Evolutionary conservation across 2,797 vertebrate species (phyloP), one percentile per base, ranked within the genome.

Genomic region (Oreochromis grahami): DNA sequence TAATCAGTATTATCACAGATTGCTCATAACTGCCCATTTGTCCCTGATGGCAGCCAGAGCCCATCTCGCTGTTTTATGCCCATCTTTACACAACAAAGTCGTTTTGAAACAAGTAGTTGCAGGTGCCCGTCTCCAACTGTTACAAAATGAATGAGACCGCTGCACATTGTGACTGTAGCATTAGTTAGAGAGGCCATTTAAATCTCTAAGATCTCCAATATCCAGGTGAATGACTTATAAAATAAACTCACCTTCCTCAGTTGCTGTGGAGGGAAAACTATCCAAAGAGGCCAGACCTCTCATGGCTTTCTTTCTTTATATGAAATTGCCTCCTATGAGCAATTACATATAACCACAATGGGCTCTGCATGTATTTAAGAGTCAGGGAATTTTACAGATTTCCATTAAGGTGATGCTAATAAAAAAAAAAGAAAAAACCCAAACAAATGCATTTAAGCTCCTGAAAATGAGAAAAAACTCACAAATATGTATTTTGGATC

Each of bases 351-450:
- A 63, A 63, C 60, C 19, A 63, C 34, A 12, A n/a, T 38, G 34
- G 34, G 19, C 19, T 38, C 19, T 38, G 4, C 34, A 1, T 63
- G 19, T 32, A 34, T 63, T 63, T 63, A 38, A 63, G 34, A 63
- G 60, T 63, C 34, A 13, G 34, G 19, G 34, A 63, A 38, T 38
- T 65, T 36, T 36, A 63, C 32, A 63, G 34, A 63, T 32, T 36
- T 38, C 34, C 19, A 36, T 63, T 21, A 38, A 63, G 36, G 2
- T 63, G 58, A 38, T 6, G 0, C 17, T 63, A 38, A 63, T 4
- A 2, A 10, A 38, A 38, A 38, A 34, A 4, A 29, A 29, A 29
- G 19, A 34, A 11, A 2, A 0, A 34, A 2, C 56, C 29, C 2
- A 60, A 60, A 26, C 1, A 60, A 1, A 60, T 7, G 56, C 56